Base-by-base conservation (phyloP, 1,140 invertebrate genomes). In the Antheraea mylitta region DNA sequence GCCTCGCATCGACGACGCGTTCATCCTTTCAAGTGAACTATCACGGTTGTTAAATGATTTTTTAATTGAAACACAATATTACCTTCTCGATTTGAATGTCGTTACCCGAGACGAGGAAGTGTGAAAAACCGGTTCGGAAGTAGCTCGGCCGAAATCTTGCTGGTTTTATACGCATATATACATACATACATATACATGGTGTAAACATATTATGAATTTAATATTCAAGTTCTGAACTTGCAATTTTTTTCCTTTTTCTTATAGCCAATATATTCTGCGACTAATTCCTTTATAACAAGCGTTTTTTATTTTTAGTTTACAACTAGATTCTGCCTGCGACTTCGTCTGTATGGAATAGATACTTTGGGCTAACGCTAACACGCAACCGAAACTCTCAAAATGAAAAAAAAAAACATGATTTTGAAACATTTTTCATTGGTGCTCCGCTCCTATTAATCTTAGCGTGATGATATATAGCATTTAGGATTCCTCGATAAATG, bases 111-210 rank as follows among this genome's bases (percentile, higher is more conserved):
- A 63, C 37, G 61, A 63, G 61, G 61, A 63, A 63, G 61, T 63
- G 13, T 60, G 18, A 37, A 63, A 63, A 30, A 22, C 64, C 64
- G 64, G 64, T 65, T 65, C 64, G 64, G 64, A 65, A 65, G 64
- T 65, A 22, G 45, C 62, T 48, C 42, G 64, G 42, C 19, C n/a
- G 13, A 18, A 65, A 65, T 65, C 22, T 19, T 18, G 42, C 64
- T 42, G 38, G 64, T 48, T 19, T 19, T 7, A 45, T 48, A 53
- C 18, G 37, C 7, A 19, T 53, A n/a, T 53, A 53, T 6, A 16
- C 16, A 6, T 53, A 16, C 11, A 16, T 16, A 53, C 6, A 53
- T 53, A 13, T 48, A 11, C 11, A 48, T 48, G 13, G 7, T 38
- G 22, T 30, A 30, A 30, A 42, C 38, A 8, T 53, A 13, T 53